Evolutionary conservation across 2,797 vertebrate species (phyloP).

Genomic region (Poecile montanus): DNA sequence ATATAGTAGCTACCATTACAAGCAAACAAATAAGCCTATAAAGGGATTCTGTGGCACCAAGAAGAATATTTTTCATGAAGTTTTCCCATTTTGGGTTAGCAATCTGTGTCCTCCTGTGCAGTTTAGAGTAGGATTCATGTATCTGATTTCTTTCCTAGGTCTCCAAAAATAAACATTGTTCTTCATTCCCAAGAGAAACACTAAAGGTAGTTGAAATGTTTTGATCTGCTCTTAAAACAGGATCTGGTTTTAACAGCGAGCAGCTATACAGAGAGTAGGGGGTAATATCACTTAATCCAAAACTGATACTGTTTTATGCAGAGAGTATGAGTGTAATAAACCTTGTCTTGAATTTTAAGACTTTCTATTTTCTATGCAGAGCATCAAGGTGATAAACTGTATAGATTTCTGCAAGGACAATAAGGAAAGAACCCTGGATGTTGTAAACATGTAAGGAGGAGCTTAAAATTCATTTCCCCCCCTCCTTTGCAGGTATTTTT

Average conservation of each 20-base stretch:
- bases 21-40: not conserved
- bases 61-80: not conserved
- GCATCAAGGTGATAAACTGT: not conserved
- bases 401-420: not conserved
- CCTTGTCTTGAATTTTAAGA: not conserved
- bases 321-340: not conserved
- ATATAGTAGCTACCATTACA: not conserved
- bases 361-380: not conserved
- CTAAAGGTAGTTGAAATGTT: not conserved
- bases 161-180: not conserved
- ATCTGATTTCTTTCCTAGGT: not conserved
- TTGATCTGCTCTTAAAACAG: not conserved
- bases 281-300: not conserved
- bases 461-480: not conserved
- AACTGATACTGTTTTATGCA: not conserved
- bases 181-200: not conserved
- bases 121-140: not conserved
- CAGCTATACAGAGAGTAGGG: not conserved
- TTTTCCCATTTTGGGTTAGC: not conserved
- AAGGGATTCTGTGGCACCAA: not conserved
- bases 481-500: not conserved
- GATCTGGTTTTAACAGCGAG: not conserved
- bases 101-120: not conserved
- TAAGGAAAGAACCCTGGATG: not conserved
- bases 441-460: not conserved